phyloP scores from a whole-genome alignment of 2,113 vertebrate species.

The Gymnogyps californianus region DNA sequence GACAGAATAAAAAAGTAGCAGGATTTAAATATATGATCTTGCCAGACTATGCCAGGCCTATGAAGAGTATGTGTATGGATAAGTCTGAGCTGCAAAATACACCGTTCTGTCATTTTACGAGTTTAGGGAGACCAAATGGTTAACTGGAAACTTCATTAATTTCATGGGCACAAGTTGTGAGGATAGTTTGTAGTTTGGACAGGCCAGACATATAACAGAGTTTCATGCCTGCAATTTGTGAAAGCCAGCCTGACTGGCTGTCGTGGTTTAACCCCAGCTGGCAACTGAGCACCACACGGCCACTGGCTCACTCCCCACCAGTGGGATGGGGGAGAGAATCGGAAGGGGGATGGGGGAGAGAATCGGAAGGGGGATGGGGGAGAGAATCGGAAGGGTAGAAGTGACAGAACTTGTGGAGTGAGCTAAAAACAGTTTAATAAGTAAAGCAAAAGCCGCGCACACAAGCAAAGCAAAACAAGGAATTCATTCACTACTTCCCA shows the following conservation, averaged over 20 bases:
- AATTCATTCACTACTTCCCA: no score
- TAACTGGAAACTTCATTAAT: background rate
- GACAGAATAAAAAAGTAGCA: background rate
- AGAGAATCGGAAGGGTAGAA: no score
- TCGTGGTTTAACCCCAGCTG: no score
- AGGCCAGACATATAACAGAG: background rate
- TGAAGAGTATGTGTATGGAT: fast-evolving
- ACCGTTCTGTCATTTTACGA: background rate
- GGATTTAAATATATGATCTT: background rate
- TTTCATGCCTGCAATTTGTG: background rate
- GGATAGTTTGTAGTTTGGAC: background rate
- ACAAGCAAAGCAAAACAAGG: no score
- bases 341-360: no score
- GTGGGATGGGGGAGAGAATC: no score
- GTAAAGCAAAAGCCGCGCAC: no score
- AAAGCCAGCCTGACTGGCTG: background rate
- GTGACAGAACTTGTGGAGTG: no score
- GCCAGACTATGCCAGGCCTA: background rate
- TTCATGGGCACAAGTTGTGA: background rate
- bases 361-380: no score
- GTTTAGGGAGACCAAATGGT: background rate
- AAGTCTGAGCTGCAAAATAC: background rate
- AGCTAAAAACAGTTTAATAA: no score
- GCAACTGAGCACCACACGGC: no score
- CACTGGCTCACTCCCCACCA: no score